phyloP scores from a whole-genome alignment of 2,113 vertebrate genomes.

The Periophthalmus modestus region DNA sequence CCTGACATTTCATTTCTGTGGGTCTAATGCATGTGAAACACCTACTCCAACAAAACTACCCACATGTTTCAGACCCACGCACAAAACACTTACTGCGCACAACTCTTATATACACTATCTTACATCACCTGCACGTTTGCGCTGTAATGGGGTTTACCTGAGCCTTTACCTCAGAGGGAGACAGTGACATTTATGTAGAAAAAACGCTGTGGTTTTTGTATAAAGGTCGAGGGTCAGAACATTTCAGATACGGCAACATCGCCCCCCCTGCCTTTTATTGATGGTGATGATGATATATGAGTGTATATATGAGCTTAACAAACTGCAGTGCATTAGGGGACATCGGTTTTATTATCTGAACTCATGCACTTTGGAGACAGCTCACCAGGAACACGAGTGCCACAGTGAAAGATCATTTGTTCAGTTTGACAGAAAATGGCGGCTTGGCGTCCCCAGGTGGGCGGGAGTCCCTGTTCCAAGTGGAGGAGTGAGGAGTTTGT shows the following conservation, averaged over 20 bases:
- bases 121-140: not conserved
- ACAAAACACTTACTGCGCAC: not conserved
- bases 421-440: not conserved
- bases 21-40: slow-evolving; percentile 32
- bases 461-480: no score
- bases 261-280: no score
- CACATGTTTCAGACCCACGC: not conserved
- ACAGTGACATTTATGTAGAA: slow-evolving; percentile 29
- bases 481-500: no score
- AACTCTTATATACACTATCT: not conserved
- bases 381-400: no score
- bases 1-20: slow-evolving; percentile 61
- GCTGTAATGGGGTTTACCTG: not conserved
- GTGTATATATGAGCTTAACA: no score
- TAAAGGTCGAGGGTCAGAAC: not conserved
- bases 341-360: no score
- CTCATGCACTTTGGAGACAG: no score
- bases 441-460: not conserved
- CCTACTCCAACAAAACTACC: slow-evolving; percentile 24
- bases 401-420: not conserved
- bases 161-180: not conserved
- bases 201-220: slow-evolving; percentile 30
- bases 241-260: not conserved
- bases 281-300: no score
- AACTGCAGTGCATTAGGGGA: no score